Percentiles rank a stretch among this genome's conserved stretches.
Conservation (phyloP, 2,113 vertebrate species). For the Cyanoramphus novaezelandiae region DNA sequence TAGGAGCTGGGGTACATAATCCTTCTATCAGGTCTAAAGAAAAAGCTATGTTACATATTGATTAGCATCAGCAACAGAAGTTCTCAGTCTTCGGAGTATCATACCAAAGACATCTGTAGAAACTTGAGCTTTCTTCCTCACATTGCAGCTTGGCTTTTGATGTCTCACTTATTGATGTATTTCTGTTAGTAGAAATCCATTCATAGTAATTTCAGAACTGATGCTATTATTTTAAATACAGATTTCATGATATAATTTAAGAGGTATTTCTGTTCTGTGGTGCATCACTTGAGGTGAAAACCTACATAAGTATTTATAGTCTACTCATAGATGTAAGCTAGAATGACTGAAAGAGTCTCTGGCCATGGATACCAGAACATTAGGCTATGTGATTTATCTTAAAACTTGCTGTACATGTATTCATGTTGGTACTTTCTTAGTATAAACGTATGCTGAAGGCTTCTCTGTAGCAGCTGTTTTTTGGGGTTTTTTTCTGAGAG, state of each 20-base stretch:
- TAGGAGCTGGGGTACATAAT: background rate
- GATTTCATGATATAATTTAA: background rate
- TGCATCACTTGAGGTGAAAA: background rate
- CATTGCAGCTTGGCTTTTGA: background rate
- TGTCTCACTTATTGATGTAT: background rate
- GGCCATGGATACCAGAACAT: background rate
- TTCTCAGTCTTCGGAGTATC: background rate
- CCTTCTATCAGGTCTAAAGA: background rate
- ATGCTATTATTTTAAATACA: background rate
- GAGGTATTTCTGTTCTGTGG: background rate
- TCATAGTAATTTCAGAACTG: background rate
- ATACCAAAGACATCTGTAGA: background rate
- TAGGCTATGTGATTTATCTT: background rate
- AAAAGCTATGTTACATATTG: accelerated
- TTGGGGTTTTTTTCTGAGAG: background rate
- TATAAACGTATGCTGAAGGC: background rate
- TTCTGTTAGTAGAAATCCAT: background rate
- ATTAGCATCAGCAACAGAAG: background rate
- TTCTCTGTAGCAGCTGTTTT: background rate
- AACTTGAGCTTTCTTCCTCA: background rate
- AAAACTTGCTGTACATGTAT: background rate
- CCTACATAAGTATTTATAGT: background rate
- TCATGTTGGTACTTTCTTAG: background rate
- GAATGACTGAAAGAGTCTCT: background rate
- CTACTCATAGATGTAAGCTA: background rate